These are phyloP conservation scores for Malacosoma neustria DNA, from an alignment of 2,888 invertebrate species.

Conservation along the genomic window DNA sequence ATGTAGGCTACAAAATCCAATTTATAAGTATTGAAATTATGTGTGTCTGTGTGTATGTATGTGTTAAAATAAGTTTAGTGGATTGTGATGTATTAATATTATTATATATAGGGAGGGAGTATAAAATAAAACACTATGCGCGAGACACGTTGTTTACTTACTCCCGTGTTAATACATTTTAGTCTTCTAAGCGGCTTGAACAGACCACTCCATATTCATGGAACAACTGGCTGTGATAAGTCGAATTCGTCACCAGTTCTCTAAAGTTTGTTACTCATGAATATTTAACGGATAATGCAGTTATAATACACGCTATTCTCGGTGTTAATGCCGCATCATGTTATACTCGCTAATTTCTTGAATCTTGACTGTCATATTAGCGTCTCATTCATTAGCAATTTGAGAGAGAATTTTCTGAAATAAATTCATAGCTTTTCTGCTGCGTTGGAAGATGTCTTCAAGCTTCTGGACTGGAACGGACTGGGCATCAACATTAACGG, in stretches of 20 bases:
- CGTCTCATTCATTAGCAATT: not conserved
- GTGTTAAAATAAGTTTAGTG: too few relatives aligned
- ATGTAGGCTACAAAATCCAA: too few relatives aligned
- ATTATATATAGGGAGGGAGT: too few relatives aligned
- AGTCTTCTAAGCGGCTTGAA: conserved; percentile 20
- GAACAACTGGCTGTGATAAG: conserved; percentile 41
- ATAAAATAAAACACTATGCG: too few relatives aligned
- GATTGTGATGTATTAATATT: too few relatives aligned
- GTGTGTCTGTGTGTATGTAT: too few relatives aligned
- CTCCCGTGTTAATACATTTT: too few relatives aligned
- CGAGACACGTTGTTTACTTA: too few relatives aligned
- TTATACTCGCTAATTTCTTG: conserved; percentile 36
- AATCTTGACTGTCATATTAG: conserved; percentile 24
- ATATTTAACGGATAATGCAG: conserved; percentile 65
- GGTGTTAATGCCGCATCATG: conserved; percentile 43
- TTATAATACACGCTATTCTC: conserved; percentile 46
- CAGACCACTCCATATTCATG: conserved; percentile 52
- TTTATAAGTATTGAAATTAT: too few relatives aligned
- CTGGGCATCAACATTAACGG: too few relatives aligned
- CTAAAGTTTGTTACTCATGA: conserved; percentile 55
- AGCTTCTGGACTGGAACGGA: too few relatives aligned
- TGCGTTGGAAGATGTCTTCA: too few relatives aligned
- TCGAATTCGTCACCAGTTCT: conserved; percentile 55
- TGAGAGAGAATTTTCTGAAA: conserved; percentile 1
- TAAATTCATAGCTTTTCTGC: conserved; percentile 7